Base-by-base conservation (phyloP, 2,797 vertebrate species). In the Clarias pachynema region DNA sequence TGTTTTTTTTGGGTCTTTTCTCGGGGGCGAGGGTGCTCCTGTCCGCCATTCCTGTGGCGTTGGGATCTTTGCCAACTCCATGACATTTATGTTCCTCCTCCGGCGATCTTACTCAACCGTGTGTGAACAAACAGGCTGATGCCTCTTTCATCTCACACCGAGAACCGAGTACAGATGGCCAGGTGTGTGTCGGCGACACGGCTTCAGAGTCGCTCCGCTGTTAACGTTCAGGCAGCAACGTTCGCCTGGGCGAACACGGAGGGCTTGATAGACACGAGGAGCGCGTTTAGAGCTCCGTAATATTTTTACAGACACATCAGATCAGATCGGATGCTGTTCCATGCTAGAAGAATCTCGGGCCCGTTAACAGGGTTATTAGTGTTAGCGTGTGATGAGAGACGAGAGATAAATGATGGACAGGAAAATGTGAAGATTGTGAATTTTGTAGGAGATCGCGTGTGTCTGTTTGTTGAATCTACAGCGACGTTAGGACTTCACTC, bases 61-160 rank as follows among this genome's bases (percentile, higher is more conserved):
- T 79, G 89, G 92, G 89, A 88, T 85, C 37, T 66, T 85, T 91
- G 92, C 91, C 93, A 93, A 91, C 86, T 89, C 90, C 90, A 88
- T 87, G 77, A 92, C 88, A 94, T 93, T 94, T 91, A 93, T 90
- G 77, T 91, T 88, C 86, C 84, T 85, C 89, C 92, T 60, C 63
- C 66, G 93, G 94, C 91, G 75, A 24, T 90, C 89, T 91, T 92
- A 91, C 90, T 90, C 91, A 93, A 94, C 89, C 90, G 81, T 59
- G 90, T 89, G 89, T 91, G 91, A 92, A 89, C 92, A 91, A 93
- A 93, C 92, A 92, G 89, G 90, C 88, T 73, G 82, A 86, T 82
- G 82, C 84, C 79, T 88, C 82, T 86, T 81, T 73, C 81, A 65
- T 84, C 80, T 83, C 81, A 62, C 72, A 82, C 59, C 31, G 86